These are phyloP conservation scores for Erebia aethiops DNA, from an alignment of 2,888 invertebrate genomes.

Conservation along the genomic window DNA sequence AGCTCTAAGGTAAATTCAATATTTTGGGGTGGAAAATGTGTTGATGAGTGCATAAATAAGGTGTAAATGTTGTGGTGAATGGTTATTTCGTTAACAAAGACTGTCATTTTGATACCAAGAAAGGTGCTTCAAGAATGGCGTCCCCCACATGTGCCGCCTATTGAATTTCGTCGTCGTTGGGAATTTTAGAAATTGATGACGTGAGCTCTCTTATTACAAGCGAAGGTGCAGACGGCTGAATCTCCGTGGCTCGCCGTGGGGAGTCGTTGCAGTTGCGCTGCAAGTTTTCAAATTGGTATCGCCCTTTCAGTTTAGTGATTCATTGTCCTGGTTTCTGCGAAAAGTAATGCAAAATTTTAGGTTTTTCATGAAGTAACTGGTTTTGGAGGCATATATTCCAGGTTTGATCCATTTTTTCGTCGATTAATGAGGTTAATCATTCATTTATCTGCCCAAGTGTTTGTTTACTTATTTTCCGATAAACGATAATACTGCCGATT, in stretches of 20 bases:
- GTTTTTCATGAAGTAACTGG: slow-evolving; percentile 33
- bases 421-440: slow-evolving; percentile 44
- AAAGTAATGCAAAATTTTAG: slow-evolving; percentile 57
- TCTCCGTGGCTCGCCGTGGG: slow-evolving; percentile 52
- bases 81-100: slow-evolving; percentile 75
- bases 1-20: slow-evolving; percentile 71
- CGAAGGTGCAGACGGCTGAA: slow-evolving; percentile 55
- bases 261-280: slow-evolving; percentile 49
- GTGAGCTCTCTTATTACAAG: slow-evolving; percentile 63
- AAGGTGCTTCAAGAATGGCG: slow-evolving; percentile 88
- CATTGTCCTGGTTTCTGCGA: slow-evolving; percentile 72
- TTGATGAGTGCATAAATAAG: slow-evolving; percentile 61
- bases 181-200: slow-evolving; percentile 69
- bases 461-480: slow-evolving; percentile 67
- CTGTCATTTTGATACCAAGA: slow-evolving; percentile 86
- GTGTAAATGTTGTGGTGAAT: slow-evolving; percentile 69
- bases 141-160: slow-evolving; percentile 87
- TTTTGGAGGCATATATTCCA: slow-evolving; percentile 11
- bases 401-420: slow-evolving; percentile 26
- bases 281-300: slow-evolving; percentile 57
- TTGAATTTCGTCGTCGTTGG: slow-evolving; percentile 67
- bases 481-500: slow-evolving; percentile 29
- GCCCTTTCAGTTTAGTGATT: slow-evolving; percentile 62
- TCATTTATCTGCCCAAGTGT: slow-evolving; percentile 59
- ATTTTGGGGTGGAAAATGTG: slow-evolving; percentile 56